Base-by-base conservation (phyloP, 2,797 vertebrate species). In the Hylomyscus alleni region DNA sequence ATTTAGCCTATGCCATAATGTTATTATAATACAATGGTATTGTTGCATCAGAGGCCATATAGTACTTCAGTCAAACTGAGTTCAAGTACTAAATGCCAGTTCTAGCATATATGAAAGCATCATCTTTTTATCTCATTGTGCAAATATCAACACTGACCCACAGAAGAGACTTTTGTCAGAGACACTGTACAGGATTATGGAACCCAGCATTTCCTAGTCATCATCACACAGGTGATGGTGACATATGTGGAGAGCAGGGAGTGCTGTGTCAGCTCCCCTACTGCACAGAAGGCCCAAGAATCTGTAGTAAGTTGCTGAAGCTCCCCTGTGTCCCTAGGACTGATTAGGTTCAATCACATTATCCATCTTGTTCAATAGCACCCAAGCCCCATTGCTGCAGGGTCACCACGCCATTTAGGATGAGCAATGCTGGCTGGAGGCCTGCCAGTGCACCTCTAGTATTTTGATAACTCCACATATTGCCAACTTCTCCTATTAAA, bases 391-490 rank as follows among this genome's bases (percentile, higher is more conserved):
- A 90, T 62, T 91, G 94, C 96, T 96, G 89, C 20, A 10, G 95
- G 94, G 96, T 97, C 97, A 76, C 92, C 91, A 58, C 1, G 17
- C 75, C 91, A 88, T 93, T 97, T 96, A 95, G 86, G 82, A 95
- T 93, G 93, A 97, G 87, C 77, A 0, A 0, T n/a, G 67, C 95
- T 29, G n/a, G 31, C 86, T 98, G 97, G 97, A 97, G 95, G 86
- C n/a, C 10, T n/a, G 92, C 95, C 96, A 97, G 47, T 67, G 88
- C 82, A 98, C 93, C 98, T 94, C 92, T 96, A 96, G 91, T 97
- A 98, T 98, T 98, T 98, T 97, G 98, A 97, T 98, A 98, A 95
- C 98, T 97, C 97, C 93, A 94, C 97, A 94, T 95, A 96, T 90
- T 94, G 69, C 65, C 31, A 98, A 91, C 92, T 97, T 96, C 93